These are phyloP conservation scores for Apaloderma vittatum DNA, from an alignment of 2,113 vertebrate genomes.

Conservation along the genomic window DNA sequence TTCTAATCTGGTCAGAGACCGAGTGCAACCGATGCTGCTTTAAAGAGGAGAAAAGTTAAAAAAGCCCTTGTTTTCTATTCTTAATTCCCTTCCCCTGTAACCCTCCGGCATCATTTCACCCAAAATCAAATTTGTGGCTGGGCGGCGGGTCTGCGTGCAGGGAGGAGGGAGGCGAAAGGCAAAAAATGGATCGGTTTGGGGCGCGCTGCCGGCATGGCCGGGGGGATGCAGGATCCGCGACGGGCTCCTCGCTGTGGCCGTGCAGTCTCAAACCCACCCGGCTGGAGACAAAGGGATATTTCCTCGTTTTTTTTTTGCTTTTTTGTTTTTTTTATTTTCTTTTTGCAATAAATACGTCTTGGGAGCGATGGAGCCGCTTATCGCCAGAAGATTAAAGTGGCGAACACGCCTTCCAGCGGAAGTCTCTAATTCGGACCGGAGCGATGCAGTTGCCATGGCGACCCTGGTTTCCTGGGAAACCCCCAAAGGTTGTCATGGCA, in stretches of 20 bases:
- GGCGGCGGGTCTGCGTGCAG: neutral
- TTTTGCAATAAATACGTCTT: conserved; percentile 18
- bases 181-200: neutral
- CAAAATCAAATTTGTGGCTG: neutral
- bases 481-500: conserved; percentile 95
- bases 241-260: neutral
- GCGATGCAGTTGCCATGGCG: conserved; percentile 94
- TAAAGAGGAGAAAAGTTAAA: neutral
- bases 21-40: conserved; percentile 34
- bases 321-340: neutral
- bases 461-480: conserved; percentile 95
- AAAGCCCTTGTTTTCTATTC: neutral
- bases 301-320: neutral
- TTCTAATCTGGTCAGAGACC: conserved; percentile 10
- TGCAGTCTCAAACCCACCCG: conserved; percentile 14
- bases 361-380: conserved; percentile 65
- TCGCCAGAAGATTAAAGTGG: conserved; percentile 79
- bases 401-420: conserved; percentile 86
- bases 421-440: conserved; percentile 89
- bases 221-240: neutral
- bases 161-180: conserved; percentile 17
- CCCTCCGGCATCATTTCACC: neutral
- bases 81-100: neutral
- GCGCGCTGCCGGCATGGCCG: neutral
- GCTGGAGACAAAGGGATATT: conserved; percentile 64